These are phyloP conservation scores for Meriones unguiculatus DNA, from an alignment of 2,113 vertebrate genomes.

Conservation along the genomic window DNA sequence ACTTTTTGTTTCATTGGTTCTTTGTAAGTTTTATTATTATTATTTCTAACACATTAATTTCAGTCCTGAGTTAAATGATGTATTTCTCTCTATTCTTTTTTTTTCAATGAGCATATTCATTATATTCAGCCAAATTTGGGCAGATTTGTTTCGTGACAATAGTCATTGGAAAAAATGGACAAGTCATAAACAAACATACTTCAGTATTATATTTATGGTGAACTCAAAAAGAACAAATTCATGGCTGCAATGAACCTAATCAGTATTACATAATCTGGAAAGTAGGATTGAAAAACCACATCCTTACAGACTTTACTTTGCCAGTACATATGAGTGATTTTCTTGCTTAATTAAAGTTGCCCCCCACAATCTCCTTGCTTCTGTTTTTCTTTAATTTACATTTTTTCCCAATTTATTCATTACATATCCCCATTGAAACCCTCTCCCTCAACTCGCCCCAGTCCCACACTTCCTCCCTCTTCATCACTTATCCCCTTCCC, in stretches of 20 bases:
- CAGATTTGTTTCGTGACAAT: not conserved
- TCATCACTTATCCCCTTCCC: no score
- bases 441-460: no score
- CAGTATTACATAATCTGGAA: not conserved
- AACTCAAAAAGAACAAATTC: constrained; percentile 42
- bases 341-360: not conserved
- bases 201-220: not conserved
- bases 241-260: not conserved
- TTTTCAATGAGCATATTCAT: not conserved
- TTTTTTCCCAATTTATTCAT: no score
- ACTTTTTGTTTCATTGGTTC: no score
- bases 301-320: not conserved
- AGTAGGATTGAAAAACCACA: constrained; percentile 11
- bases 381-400: no score
- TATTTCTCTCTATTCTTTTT: no score
- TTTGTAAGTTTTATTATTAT: no score
- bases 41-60: no score
- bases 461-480: no score
- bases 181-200: constrained; percentile 13
- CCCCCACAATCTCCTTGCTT: no score
- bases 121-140: not conserved
- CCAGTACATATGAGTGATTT: not conserved
- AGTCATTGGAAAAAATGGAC: not conserved
- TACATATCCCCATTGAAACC: no score
- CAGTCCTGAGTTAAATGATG: no score